Conservation (phyloP, 2,888 invertebrate genomes). For the Ceraclea dissimilis region DNA sequence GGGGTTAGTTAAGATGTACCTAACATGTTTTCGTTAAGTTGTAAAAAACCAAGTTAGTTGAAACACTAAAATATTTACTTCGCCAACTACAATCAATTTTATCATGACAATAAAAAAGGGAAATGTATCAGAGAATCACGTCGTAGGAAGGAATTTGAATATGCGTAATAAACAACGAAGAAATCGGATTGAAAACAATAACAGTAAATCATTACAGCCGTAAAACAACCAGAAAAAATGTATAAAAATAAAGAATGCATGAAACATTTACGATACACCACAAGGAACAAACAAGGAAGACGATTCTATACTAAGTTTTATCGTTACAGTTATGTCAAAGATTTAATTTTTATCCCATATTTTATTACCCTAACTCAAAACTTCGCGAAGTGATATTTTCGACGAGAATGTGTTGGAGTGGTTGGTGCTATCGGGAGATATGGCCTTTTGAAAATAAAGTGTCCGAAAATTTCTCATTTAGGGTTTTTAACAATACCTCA, state of each 20-base stretch:
- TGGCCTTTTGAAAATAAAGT: no score
- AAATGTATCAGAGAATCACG: neutral
- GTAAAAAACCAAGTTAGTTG: neutral
- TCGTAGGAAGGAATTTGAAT: neutral
- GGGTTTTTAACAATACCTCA: no score
- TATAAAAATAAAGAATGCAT: neutral
- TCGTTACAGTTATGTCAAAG: no score
- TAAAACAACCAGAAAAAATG: slow-evolving; percentile 4
- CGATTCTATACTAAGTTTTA: no score
- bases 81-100: neutral
- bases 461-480: no score
- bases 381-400: no score
- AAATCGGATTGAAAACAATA: slow-evolving; percentile 9
- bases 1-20: no score
- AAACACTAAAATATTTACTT: neutral
- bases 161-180: neutral
- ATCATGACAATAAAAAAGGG: slow-evolving; percentile 2
- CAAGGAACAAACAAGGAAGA: neutral
- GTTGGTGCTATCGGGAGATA: no score
- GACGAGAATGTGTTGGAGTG: no score
- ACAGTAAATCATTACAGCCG: slow-evolving; percentile 3
- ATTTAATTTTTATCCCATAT: no score
- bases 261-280: slow-evolving; percentile 1
- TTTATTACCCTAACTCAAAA: no score
- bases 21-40: no score